phyloP scores from a whole-genome alignment of 2,113 vertebrate genomes.

The Mugil cephalus region DNA sequence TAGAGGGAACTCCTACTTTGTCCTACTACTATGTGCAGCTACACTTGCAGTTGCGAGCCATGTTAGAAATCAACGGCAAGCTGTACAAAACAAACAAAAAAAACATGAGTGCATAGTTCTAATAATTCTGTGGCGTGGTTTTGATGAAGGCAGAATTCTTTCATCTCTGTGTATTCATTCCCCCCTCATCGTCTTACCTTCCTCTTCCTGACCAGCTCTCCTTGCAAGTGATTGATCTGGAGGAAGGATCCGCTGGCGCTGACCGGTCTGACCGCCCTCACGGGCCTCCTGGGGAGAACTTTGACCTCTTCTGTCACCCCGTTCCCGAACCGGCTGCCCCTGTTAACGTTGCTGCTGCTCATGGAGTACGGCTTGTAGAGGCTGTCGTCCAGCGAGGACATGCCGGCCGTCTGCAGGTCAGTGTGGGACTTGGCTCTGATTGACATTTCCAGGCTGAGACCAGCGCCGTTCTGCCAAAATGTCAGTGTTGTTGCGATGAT shows the following conservation, averaged over 20 bases:
- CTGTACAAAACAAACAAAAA: not conserved
- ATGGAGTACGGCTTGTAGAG: conserved; percentile 73
- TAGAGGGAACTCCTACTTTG: too few relatives aligned
- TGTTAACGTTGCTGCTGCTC: conserved; percentile 72
- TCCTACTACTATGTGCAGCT: too few relatives aligned
- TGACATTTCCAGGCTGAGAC: conserved; percentile 61
- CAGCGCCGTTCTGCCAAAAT: not conserved
- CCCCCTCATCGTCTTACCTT: conserved; percentile 63
- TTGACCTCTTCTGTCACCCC: conserved; percentile 58
- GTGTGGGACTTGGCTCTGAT: conserved; percentile 79
- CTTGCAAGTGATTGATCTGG: conserved; percentile 83
- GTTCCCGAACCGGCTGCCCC: conserved; percentile 35
- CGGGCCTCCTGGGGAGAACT: conserved; percentile 62
- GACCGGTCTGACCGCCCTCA: conserved; percentile 74
- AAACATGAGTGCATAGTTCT: too few relatives aligned
- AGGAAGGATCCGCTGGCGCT: conserved; percentile 74
- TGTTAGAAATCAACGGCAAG: not conserved
- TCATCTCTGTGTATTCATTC: not conserved
- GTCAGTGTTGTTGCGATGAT: not conserved
- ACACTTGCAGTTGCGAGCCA: not conserved
- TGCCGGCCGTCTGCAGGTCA: conserved; percentile 73
- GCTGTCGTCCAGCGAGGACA: conserved; percentile 54
- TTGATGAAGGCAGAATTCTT: not conserved
- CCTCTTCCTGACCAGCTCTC: conserved; percentile 83
- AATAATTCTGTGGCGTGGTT: too few relatives aligned